Evolutionary conservation across 2,888 invertebrate genomes (phyloP).

Genomic region (Habroteleia sp.): DNA sequence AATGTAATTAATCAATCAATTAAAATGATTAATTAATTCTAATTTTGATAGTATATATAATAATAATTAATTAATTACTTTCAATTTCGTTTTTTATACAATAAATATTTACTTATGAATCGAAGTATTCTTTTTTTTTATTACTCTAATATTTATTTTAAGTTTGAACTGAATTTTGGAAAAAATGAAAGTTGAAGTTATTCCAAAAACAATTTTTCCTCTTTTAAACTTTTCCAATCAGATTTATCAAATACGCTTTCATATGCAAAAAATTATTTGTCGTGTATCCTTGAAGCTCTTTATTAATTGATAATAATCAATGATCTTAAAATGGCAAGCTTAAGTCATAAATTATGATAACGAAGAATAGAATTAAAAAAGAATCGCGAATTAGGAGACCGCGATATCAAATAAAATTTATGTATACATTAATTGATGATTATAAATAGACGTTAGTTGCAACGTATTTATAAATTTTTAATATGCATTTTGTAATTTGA

Average conservation of each 20-base stretch:
- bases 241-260: conserved; percentile 1
- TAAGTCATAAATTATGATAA: neutral
- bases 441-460: conserved; percentile 17
- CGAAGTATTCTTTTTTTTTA: too few relatives aligned
- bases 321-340: neutral
- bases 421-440: conserved; percentile 8
- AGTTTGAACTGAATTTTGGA: too few relatives aligned
- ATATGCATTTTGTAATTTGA: conserved; percentile 46
- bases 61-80: too few relatives aligned
- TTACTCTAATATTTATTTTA: too few relatives aligned
- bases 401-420: neutral
- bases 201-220: conserved; percentile 35
- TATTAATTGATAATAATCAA: conserved; percentile 17
- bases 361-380: conserved; percentile 2
- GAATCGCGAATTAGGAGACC: conserved; percentile 5
- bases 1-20: too few relatives aligned
- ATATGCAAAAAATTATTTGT: conserved; percentile 7
- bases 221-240: conserved; percentile 34
- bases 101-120: too few relatives aligned
- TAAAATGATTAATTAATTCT: too few relatives aligned
- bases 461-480: conserved; percentile 38
- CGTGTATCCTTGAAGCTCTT: conserved; percentile 32
- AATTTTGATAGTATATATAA: too few relatives aligned
- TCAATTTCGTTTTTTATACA: too few relatives aligned
- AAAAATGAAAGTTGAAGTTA: conserved; percentile 34